Evolutionary conservation across 2,797 vertebrate genomes (phyloP).

Genomic region (Sebastes cheni): DNA sequence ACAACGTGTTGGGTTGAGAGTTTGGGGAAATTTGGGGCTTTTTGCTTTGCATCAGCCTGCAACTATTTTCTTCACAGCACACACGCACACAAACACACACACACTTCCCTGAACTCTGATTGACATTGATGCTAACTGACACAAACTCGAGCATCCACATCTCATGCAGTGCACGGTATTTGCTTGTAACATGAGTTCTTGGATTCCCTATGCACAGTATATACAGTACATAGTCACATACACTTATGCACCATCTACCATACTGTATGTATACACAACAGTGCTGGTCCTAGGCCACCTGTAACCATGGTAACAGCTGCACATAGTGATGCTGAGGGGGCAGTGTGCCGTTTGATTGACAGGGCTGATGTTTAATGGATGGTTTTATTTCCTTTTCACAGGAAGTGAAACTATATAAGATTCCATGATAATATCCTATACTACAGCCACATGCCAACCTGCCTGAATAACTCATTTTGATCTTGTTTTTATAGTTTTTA

Average conservation of each 20-base stretch:
- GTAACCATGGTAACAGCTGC: constrained; percentile 66
- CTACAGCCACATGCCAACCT: neutral
- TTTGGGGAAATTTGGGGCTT: constrained; percentile 19
- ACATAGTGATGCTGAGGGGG: constrained; percentile 23
- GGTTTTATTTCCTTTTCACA: constrained; percentile 21
- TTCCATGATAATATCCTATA: neutral
- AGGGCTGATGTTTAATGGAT: constrained; percentile 61
- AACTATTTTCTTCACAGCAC: constrained; percentile 1
- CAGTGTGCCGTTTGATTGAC: constrained; percentile 54
- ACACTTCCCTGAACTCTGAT: neutral
- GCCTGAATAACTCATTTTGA: neutral
- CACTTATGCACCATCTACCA: constrained; percentile 4
- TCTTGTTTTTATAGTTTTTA: neutral
- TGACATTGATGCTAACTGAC: neutral
- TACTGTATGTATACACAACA: constrained; percentile 9
- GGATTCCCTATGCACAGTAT: neutral
- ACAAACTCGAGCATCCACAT: neutral
- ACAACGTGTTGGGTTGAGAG: neutral
- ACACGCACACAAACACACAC: neutral
- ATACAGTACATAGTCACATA: neutral
- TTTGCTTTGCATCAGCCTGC: constrained; percentile 18
- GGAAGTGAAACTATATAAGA: constrained; percentile 8
- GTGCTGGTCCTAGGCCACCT: constrained; percentile 1
- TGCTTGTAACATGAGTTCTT: neutral
- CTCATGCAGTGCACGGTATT: neutral